Evolutionary conservation across 2,888 invertebrate genomes (phyloP), one percentile per base, ranked within the genome.

Genomic region (Linnaemya vulpina): DNA sequence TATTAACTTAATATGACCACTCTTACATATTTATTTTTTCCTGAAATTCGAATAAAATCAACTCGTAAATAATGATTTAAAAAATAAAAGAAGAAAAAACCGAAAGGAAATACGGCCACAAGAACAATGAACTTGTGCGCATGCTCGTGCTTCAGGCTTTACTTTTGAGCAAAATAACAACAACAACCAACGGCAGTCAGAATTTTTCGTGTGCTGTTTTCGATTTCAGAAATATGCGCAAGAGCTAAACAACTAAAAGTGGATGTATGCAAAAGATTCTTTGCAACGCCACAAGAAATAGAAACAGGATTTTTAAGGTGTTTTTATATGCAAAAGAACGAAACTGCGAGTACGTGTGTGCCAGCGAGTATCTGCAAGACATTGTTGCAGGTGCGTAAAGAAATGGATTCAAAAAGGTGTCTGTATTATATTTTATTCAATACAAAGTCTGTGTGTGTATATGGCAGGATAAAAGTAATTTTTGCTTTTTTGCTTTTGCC

Each of bases 341-440:
- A 67, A 40, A 55, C 43, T 40, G 1, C 35, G 40, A 60, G 55
- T 71, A 76, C 38, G 51, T 53, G 60, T 55, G 35, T 55, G 40
- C 10, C 22, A 1, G 22, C 10, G 53, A 1, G 22, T 9, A 4
- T 68, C 67, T 68, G 67, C 60, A 71, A 81, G 25, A 82, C 78
- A 75, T 71, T 85, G 82, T 78, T 85, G 85, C 85, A 85, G 85
- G 85, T 85, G 85, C 85, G 82, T 85, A 79, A 85, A 82, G 62
- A 70, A 81, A 78, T 78, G 77, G 51, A 77, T 51, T 77, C 76
- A 53, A 83, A 76, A 49, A 76, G 82, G 76, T 83, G 82, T 83
- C 58, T 76, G 81, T 35, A 20, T 46, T 22, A 22, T n/a, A 38
- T 17, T 30, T 30, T 30, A 30, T 38, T 51, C 8, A 15, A 67